Evolutionary conservation across 2,888 invertebrate genomes (phyloP).

Genomic region (Drosophila fulvimacula): DNA sequence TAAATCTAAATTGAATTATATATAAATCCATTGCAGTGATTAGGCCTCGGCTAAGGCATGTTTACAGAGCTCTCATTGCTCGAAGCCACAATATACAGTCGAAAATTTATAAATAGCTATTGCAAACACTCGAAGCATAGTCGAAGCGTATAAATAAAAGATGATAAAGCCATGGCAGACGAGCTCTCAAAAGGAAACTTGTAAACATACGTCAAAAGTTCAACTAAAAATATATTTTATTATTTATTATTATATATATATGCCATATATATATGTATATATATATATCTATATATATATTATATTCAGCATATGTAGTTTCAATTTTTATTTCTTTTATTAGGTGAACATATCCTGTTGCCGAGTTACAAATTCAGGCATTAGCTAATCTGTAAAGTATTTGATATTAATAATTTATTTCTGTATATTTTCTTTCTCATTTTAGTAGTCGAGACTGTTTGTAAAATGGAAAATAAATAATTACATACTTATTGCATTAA

Average conservation of each 20-base stretch:
- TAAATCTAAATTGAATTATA: constrained; percentile 50
- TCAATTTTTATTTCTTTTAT: too few species aligned
- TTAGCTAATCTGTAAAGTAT: too few species aligned
- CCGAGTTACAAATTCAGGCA: too few species aligned
- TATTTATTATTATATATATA: not conserved
- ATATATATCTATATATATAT: too few species aligned
- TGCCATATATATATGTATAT: too few species aligned
- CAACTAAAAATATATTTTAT: not conserved
- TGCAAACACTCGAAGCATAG: not conserved
- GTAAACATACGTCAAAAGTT: not conserved
- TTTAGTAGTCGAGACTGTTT: too few species aligned
- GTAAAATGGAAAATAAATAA: too few species aligned
- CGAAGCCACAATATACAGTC: not conserved
- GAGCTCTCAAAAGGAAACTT: not conserved
- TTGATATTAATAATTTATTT: too few species aligned
- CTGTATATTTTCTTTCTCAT: too few species aligned
- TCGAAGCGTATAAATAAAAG: not conserved
- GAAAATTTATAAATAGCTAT: constrained; percentile 8
- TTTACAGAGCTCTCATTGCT: constrained; percentile 19
- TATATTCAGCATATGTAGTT: too few species aligned
- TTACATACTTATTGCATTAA: too few species aligned
- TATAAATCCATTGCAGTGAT: constrained; percentile 17
- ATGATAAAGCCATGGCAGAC: not conserved
- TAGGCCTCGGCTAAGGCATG: constrained; percentile 10
- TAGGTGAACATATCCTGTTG: too few species aligned